Base-by-base conservation (phyloP, 2,113 vertebrate species). In the Lepus europaeus region DNA sequence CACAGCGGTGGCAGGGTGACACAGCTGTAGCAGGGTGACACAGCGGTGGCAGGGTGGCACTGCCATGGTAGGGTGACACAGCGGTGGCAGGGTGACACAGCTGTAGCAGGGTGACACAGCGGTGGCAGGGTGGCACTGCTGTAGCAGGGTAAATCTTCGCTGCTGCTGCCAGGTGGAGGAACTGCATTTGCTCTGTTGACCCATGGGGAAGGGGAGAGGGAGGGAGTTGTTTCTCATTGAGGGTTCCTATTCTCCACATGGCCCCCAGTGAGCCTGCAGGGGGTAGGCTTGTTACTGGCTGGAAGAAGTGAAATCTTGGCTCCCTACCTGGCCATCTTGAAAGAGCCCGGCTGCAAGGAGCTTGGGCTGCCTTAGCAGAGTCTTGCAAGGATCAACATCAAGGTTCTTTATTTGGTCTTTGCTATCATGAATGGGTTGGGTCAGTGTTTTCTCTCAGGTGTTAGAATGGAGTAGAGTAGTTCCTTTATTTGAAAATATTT, bases 361-460 rank as follows among this genome's bases (percentile, higher is more conserved):
- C 3, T 45, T 61, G 31, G 31, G n/a, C 1, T 56, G 6, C 10
- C 25, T 33, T 66, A 45, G 36, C 79, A 29, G 16, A 74, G n/a
- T 33, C 73, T 63, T 51, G 69, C 4, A 78, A 79, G 17, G 22
- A 56, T 56, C 22, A 4, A 59, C 3, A 31, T 76, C 2, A 27
- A 72, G 19, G 4, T 20, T 78, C n/a, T 39, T 85, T 27, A 31
- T 11, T 27, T 5, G 19, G 9, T 1, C 31, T 84, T 89, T n/a
- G 23, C 16, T 86, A 19, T 51, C 25, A 39, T 5, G 19, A 51
- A 5, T n/a, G n/a, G 17, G 17, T 0, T 36, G 59, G n/a, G 19
- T 7, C 9, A 29, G 0, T 5, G 2, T 17, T 9, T 12, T 25
- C 56, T 12, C n/a, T 3, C 5, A 31, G n/a, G 0, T 53, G 3